Conservation (phyloP, 2,797 vertebrate genomes). For the Parauchenoglanis ngamensis region DNA sequence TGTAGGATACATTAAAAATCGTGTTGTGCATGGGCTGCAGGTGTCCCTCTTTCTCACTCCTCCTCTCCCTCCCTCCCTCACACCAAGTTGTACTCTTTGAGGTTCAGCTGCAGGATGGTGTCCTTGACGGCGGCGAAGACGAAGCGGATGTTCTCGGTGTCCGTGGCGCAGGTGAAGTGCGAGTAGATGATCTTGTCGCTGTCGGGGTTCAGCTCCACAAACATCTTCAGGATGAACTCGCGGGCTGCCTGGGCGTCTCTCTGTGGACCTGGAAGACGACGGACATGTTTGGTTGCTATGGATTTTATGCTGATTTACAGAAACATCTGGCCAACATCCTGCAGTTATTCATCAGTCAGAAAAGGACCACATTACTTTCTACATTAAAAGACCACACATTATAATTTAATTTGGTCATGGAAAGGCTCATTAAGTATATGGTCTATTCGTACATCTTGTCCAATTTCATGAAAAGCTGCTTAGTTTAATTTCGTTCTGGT, state of each 20-base stretch:
- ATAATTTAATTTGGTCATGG: background rate
- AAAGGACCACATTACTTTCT: background rate
- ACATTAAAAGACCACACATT: background rate
- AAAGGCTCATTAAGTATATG: background rate
- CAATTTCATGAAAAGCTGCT: background rate
- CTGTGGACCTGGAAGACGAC: constrained; percentile 81
- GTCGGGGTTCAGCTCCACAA: constrained; percentile 98
- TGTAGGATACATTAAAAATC: constrained; percentile 43
- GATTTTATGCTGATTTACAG: background rate
- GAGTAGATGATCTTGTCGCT: constrained; percentile 99
- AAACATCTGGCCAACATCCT: background rate
- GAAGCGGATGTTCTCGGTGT: constrained; percentile 99
- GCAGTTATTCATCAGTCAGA: background rate
- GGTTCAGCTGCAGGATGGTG: constrained; percentile 99
- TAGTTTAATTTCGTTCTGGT: background rate
- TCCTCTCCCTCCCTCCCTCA: constrained; percentile 60
- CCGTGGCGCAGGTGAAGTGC: constrained; percentile 97
- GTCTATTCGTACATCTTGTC: background rate
- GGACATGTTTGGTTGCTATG: too few species aligned
- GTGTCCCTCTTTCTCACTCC: constrained; percentile 36
- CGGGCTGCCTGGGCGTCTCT: constrained; percentile 91
- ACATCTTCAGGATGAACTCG: constrained; percentile 99
- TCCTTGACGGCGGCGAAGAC: constrained; percentile 98
- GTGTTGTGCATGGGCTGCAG: constrained; percentile 50
- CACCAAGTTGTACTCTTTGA: constrained; percentile 97